A percentile compares a stretch with the other conserved stretches of the same genome.
phyloP scores from a whole-genome alignment of 2,113 vertebrate species.

The Ceratotherium simum region DNA sequence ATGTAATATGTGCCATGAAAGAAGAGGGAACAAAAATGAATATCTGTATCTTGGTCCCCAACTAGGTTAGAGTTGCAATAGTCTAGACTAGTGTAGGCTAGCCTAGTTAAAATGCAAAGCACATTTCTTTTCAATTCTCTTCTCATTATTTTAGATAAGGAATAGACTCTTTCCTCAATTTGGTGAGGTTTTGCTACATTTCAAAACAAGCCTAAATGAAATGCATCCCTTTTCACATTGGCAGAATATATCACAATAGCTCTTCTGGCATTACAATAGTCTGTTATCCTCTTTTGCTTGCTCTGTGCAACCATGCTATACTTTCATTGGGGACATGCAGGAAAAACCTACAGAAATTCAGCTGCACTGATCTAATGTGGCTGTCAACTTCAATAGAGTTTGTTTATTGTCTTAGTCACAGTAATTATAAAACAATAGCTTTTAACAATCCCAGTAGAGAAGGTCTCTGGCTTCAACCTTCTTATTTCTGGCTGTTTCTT shows the following conservation, averaged over 20 bases:
- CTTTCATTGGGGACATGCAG: background rate
- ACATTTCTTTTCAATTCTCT: background rate
- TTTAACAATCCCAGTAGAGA: slow-evolving; percentile 33
- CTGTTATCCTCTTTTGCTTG: background rate
- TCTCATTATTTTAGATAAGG: background rate
- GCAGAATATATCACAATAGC: background rate
- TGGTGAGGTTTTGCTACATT: slow-evolving; percentile 12
- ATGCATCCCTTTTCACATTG: background rate
- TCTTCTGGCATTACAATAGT: background rate
- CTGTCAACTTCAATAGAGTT: background rate
- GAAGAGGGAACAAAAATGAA: background rate
- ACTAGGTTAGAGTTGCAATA: background rate
- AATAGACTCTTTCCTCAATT: background rate
- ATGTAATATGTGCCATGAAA: background rate
- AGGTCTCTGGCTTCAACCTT: background rate
- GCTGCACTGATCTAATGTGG: background rate
- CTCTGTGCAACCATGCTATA: background rate
- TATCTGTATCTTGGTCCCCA: background rate
- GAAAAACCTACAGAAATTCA: slow-evolving; percentile 20
- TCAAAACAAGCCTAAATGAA: slow-evolving; percentile 26
- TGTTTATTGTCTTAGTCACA: slow-evolving; percentile 14
- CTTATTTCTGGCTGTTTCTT: slow-evolving; percentile 64
- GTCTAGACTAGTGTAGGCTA: background rate
- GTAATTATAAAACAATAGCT: slow-evolving; percentile 52
- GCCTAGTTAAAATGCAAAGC: background rate